Conservation (phyloP, 2,797 vertebrate genomes). For the Clarias pachynema region DNA sequence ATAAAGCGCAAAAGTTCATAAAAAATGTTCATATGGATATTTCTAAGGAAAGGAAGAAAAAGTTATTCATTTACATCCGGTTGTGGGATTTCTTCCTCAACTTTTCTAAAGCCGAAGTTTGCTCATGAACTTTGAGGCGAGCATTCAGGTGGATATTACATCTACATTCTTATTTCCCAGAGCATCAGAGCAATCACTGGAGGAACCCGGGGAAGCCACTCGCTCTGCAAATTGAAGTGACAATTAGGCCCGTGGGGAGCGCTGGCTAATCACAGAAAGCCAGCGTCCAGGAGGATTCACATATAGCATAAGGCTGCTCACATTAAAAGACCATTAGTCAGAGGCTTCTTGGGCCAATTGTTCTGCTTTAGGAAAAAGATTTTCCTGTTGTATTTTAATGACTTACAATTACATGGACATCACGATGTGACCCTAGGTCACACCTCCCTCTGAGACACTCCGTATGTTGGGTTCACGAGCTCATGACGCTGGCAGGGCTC, state of each 20-base stretch:
- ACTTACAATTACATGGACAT: slow-evolving; percentile 17
- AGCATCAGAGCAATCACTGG: slow-evolving; percentile 24
- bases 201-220: slow-evolving; percentile 16
- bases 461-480: neutral
- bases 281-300: slow-evolving; percentile 9
- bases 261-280: slow-evolving; percentile 32
- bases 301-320: neutral
- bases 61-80: neutral
- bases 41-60: neutral
- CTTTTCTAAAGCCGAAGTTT: neutral
- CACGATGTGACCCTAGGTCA: neutral
- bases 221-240: slow-evolving; percentile 39
- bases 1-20: neutral
- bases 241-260: slow-evolving; percentile 27
- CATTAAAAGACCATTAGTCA: slow-evolving; percentile 23
- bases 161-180: slow-evolving; percentile 33
- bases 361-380: slow-evolving; percentile 7
- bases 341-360: slow-evolving; percentile 8
- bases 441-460: neutral
- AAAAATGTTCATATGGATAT: neutral
- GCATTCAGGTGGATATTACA: slow-evolving; percentile 8
- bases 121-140: neutral
- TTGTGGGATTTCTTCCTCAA: neutral
- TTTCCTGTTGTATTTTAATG: slow-evolving; percentile 16
- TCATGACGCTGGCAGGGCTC: neutral